Conservation (phyloP, 2,113 vertebrate species). For the Parus major region DNA sequence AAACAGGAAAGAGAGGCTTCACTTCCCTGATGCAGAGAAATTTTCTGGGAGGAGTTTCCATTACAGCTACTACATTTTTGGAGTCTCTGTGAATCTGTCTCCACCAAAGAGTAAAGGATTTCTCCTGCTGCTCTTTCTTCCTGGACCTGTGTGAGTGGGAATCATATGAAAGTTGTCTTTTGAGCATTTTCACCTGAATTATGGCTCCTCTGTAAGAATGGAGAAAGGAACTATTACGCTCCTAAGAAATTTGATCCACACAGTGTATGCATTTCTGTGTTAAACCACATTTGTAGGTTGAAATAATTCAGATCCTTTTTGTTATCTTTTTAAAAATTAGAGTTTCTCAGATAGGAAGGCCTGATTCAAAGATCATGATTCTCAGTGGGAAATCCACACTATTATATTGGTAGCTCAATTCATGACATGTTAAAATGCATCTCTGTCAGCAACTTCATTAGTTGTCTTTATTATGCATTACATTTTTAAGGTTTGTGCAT, state of each 20-base stretch:
- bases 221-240: not conserved
- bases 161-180: not conserved
- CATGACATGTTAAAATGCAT: rapidly evolving
- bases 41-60: not conserved
- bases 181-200: not conserved
- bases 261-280: not conserved
- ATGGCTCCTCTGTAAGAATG: not conserved
- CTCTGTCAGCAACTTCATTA: not conserved
- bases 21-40: not conserved
- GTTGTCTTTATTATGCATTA: not conserved
- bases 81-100: not conserved
- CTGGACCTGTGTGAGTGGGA: not conserved
- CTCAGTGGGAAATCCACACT: not conserved
- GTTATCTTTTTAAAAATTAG: not conserved
- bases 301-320: not conserved
- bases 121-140: not conserved
- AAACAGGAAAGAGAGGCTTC: not conserved
- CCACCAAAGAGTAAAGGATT: not conserved
- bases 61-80: not conserved
- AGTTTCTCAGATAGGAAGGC: not conserved
- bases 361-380: not conserved
- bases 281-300: not conserved
- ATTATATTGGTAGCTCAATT: not conserved
- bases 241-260: not conserved
- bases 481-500: not conserved